These are phyloP conservation scores for Bellardia bayeri DNA, from an alignment of 2,888 invertebrate species.

Conservation along the genomic window DNA sequence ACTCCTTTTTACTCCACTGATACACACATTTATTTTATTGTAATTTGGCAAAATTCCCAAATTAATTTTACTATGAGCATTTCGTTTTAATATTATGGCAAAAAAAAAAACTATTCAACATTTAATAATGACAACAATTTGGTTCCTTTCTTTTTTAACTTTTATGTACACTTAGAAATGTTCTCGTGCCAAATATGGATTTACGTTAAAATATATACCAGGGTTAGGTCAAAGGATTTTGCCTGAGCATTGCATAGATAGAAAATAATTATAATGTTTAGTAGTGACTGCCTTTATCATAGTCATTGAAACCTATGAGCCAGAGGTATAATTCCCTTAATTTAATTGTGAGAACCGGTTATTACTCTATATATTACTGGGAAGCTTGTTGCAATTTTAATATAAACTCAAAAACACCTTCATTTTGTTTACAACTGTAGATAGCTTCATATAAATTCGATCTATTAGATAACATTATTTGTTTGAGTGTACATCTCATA, in stretches of 20 bases:
- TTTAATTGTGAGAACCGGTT: too few species aligned
- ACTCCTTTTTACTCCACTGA: conserved; percentile 13
- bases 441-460: too few species aligned
- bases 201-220: not conserved
- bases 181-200: not conserved
- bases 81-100: conserved; percentile 8
- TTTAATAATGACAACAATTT: conserved; percentile 9
- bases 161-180: not conserved
- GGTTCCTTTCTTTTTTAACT: not conserved
- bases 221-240: too few species aligned
- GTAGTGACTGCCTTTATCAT: too few species aligned
- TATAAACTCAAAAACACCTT: too few species aligned
- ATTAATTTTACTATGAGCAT: conserved; percentile 24
- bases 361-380: too few species aligned
- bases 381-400: too few species aligned
- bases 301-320: too few species aligned
- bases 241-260: too few species aligned
- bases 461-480: conserved; percentile 9
- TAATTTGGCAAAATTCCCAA: conserved; percentile 66
- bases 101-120: not conserved
- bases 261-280: too few species aligned
- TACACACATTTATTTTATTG: not conserved
- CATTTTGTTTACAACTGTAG: too few species aligned
- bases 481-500: conserved; percentile 13
- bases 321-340: too few species aligned